Conservation (phyloP, 2,888 invertebrate genomes). For the Watsonalla binaria region DNA sequence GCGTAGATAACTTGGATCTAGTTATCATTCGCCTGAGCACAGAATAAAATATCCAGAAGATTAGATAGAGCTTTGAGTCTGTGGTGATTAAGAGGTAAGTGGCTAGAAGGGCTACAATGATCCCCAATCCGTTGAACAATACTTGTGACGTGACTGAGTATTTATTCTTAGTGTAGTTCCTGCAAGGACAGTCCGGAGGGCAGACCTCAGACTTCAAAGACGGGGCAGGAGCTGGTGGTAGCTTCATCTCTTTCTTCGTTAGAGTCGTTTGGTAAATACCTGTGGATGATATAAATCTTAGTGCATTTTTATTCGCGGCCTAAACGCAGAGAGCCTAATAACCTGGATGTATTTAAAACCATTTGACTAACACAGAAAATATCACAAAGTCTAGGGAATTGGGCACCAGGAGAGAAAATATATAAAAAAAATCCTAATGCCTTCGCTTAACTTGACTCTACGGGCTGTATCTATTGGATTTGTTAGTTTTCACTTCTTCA, state of each 20-base stretch:
- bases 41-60: constrained; percentile 65
- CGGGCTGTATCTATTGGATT: too few relatives aligned
- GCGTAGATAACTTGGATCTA: constrained; percentile 18
- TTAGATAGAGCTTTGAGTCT: constrained; percentile 58
- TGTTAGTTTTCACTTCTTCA: too few relatives aligned
- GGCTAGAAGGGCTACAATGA: constrained; percentile 54
- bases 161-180: constrained; percentile 11
- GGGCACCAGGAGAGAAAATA: too few relatives aligned
- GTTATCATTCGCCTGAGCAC: constrained; percentile 52
- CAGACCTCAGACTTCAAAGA: constrained; percentile 15
- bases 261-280: constrained; percentile 15
- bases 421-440: too few relatives aligned
- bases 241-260: constrained; percentile 22
- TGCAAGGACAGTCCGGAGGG: constrained; percentile 43
- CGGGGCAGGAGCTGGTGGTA: constrained; percentile 4
- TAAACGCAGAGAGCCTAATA: too few relatives aligned
- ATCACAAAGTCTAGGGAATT: too few relatives aligned
- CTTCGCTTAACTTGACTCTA: too few relatives aligned
- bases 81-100: constrained; percentile 57
- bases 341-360: too few relatives aligned
- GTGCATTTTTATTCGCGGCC: too few relatives aligned
- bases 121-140: constrained; percentile 48
- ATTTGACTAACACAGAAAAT: too few relatives aligned
- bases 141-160: constrained; percentile 8
- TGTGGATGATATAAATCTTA: background rate